Conservation (phyloP, 2,888 invertebrate genomes). For the Lasioglossum lativentre region DNA sequence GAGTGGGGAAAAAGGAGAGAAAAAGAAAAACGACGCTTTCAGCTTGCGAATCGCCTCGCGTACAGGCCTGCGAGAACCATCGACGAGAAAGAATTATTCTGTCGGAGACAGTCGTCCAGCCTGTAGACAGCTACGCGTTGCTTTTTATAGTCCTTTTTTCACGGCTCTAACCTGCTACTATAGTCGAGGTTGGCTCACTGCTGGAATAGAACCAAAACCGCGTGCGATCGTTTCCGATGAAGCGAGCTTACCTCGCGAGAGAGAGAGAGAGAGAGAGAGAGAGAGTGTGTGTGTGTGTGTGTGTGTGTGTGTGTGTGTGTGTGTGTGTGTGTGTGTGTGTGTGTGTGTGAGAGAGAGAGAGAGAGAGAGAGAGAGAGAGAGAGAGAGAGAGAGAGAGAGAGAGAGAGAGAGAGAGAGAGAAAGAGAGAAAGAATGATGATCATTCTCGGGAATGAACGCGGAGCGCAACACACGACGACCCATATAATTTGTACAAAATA, state of each 20-base stretch:
- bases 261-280: not conserved
- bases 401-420: not conserved
- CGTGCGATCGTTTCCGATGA: constrained; percentile 44
- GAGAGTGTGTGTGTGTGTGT: no score
- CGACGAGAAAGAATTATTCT: constrained; percentile 35
- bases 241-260: constrained; percentile 20
- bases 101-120: constrained; percentile 29
- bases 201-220: constrained; percentile 55
- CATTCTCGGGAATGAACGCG: constrained; percentile 24
- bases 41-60: not conserved
- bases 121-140: constrained; percentile 49
- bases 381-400: not conserved
- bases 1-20: not conserved
- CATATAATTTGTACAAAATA: constrained; percentile 60
- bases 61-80: constrained; percentile 45
- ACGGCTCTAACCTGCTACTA: constrained; percentile 51
- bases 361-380: no score
- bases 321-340: no score
- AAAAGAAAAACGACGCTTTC: not conserved
- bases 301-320: no score
- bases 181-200: constrained; percentile 45
- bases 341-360: no score
- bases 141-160: constrained; percentile 57
- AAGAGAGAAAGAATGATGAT: constrained; percentile 26
- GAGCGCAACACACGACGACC: constrained; percentile 38